Percentiles rank a stretch among this genome's conserved stretches.
Conservation (phyloP, 2,888 invertebrate species). For the Oligia fasciuncula region DNA sequence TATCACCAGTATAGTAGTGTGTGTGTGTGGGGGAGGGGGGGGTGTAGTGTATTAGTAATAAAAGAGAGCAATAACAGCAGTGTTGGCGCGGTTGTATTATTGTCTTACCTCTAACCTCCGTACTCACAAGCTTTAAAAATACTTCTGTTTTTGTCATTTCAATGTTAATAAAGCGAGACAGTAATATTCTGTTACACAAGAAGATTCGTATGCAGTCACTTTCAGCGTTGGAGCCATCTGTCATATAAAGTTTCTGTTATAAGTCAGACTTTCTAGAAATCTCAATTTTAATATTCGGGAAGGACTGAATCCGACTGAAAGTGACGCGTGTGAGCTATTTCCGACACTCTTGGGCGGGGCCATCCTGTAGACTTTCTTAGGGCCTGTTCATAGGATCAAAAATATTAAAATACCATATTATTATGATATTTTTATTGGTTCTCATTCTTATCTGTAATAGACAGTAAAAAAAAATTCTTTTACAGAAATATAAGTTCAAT, state of each 20-base stretch:
- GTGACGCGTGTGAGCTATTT: conserved; percentile 66
- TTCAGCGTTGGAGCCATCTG: conserved; percentile 31
- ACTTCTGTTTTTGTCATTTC: not conserved
- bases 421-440: no score
- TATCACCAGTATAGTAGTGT: no score
- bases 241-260: conserved; percentile 35
- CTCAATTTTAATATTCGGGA: conserved; percentile 60
- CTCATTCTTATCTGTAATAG: no score
- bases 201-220: conserved; percentile 16
- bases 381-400: conserved; percentile 18
- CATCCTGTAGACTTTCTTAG: conserved; percentile 14
- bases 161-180: not conserved
- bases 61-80: no score
- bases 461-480: no score
- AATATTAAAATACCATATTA: no score
- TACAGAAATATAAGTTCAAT: no score
- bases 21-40: no score
- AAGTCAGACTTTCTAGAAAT: conserved; percentile 46
- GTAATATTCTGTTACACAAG: not conserved
- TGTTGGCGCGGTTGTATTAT: no score
- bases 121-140: not conserved
- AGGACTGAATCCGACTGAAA: conserved; percentile 60
- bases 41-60: no score
- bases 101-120: not conserved
- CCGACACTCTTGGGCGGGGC: conserved; percentile 62